A percentile compares a stretch with the other conserved stretches of the same genome.
Conservation (phyloP, 2,113 vertebrate genomes). For the Hippocampus mohnikei region DNA sequence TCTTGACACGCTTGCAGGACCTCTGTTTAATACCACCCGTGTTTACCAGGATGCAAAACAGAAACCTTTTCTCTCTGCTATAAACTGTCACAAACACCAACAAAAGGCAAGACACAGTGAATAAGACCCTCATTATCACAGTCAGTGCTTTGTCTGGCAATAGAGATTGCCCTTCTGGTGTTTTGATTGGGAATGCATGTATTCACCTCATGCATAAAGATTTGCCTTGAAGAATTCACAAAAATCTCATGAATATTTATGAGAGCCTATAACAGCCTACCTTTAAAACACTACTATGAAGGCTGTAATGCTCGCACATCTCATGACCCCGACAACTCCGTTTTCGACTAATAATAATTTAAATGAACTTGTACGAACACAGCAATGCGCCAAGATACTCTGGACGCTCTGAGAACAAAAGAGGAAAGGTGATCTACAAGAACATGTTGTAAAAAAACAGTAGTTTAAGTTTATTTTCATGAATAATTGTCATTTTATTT, state of each 20-base stretch:
- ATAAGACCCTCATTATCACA: conserved; percentile 21
- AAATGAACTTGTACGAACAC: neutral
- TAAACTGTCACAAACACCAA: conserved; percentile 1
- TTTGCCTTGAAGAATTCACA: neutral
- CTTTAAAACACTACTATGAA: neutral
- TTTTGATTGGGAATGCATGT: neutral
- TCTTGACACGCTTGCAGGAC: conserved; percentile 40
- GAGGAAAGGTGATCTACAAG: neutral
- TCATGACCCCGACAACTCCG: neutral
- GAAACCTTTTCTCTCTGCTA: neutral
- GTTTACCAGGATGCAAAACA: conserved; percentile 43
- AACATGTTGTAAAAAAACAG: neutral
- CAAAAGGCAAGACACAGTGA: conserved; percentile 11
- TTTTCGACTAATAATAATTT: neutral
- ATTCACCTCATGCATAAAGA: neutral
- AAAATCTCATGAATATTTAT: neutral
- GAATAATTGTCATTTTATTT: neutral
- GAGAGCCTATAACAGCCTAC: neutral
- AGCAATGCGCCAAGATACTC: neutral
- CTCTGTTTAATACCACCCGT: conserved; percentile 55
- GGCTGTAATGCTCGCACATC: neutral
- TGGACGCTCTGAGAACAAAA: neutral
- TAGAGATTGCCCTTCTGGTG: neutral
- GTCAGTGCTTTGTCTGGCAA: conserved; percentile 1
- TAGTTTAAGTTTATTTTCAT: neutral